phyloP scores from a whole-genome alignment of 2,888 invertebrate species.

The Ochropleura plecta region DNA sequence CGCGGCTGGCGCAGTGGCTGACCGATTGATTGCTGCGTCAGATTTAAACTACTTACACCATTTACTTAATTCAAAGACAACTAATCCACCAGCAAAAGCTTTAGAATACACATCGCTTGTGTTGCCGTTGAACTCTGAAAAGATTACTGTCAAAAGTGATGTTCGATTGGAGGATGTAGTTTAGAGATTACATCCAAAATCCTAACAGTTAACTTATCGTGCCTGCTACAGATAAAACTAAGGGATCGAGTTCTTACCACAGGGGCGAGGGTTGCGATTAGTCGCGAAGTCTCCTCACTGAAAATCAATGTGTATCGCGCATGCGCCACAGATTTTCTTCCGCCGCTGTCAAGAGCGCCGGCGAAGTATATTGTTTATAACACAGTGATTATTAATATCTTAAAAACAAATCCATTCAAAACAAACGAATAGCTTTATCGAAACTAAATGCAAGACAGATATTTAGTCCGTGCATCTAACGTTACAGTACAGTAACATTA shows the following conservation, averaged over 20 bases:
- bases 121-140: too few relatives aligned
- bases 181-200: neutral
- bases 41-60: too few relatives aligned
- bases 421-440: constrained; percentile 34
- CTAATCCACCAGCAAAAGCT: too few relatives aligned
- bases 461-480: constrained; percentile 1
- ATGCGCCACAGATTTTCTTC: constrained; percentile 75
- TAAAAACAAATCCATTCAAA: constrained; percentile 54
- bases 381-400: constrained; percentile 51
- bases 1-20: too few relatives aligned
- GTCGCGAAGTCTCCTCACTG: constrained; percentile 71
- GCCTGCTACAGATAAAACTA: constrained; percentile 12
- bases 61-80: too few relatives aligned
- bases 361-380: constrained; percentile 71
- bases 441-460: constrained; percentile 8
- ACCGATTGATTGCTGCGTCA: too few relatives aligned
- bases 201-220: neutral
- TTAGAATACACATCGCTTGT: too few relatives aligned
- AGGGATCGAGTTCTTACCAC: constrained; percentile 10
- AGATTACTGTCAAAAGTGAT: too few relatives aligned
- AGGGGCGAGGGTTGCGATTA: neutral
- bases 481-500: constrained; percentile 16
- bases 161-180: too few relatives aligned
- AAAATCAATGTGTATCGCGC: constrained; percentile 85
- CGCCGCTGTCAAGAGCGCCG: constrained; percentile 77